Percentiles rank a stretch among this genome's conserved stretches.
These are phyloP conservation scores for Acromyrmex heyeri DNA, from an alignment of 1,140 invertebrate species.

Conservation along the genomic window DNA sequence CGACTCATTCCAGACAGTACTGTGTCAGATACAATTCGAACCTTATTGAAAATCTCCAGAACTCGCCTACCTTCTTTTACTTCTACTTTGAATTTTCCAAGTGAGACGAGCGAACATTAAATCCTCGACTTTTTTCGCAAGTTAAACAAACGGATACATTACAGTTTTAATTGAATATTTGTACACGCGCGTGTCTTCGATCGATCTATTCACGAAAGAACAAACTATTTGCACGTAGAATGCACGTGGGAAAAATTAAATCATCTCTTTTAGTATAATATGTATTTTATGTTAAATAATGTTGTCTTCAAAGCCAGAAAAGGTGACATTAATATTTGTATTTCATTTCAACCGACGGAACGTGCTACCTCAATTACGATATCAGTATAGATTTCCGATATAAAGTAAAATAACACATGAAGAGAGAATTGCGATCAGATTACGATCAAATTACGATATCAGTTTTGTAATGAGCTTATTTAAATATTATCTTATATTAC, in stretches of 20 bases:
- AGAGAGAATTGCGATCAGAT: constrained; percentile 30
- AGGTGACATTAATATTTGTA: background rate
- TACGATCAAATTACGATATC: constrained; percentile 3
- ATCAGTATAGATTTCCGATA: background rate
- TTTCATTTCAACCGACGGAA: constrained; percentile 15
- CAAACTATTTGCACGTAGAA: background rate
- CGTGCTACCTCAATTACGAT: background rate
- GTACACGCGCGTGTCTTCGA: background rate
- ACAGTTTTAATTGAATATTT: constrained; percentile 42
- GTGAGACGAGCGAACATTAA: background rate
- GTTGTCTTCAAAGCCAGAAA: background rate
- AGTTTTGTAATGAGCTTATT: constrained; percentile 36
- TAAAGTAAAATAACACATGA: constrained; percentile 27
- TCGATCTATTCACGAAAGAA: background rate
- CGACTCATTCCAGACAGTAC: background rate
- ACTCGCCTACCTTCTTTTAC: constrained; percentile 29
- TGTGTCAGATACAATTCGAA: constrained; percentile 46
- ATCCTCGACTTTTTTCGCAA: constrained; percentile 13
- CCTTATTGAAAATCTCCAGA: constrained; percentile 54
- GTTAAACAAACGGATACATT: constrained; percentile 9
- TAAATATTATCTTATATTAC: constrained; percentile 27
- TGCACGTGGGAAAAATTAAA: constrained; percentile 8
- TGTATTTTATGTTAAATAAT: constrained; percentile 1
- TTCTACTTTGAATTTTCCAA: constrained; percentile 3
- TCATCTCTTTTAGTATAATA: background rate